Evolutionary conservation across 2,797 vertebrate genomes (phyloP), one percentile per base, ranked within the genome.

Genomic region (Ataeniobius toweri): DNA sequence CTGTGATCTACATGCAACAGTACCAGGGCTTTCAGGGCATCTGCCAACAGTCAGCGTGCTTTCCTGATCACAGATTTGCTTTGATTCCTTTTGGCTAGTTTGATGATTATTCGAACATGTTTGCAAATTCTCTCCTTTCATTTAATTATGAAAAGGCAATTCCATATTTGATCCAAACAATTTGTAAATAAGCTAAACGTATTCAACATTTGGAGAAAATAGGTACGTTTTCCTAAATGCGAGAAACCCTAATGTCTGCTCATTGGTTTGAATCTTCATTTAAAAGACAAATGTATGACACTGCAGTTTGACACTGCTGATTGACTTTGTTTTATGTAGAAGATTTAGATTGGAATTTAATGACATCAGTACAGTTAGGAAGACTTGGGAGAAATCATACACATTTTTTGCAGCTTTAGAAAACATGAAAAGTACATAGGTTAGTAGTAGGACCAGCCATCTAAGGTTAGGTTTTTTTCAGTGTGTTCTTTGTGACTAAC

Each of bases 31-130:
- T 85, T 86, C 6, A 80, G 48, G 78, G 79, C 75, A 90, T 87
- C 68, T 88, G 55, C 76, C 75, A 63, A 41, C 70, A 77, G 61
- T 75, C 77, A 69, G 68, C 77, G 81, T 69, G 72, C 85, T 88
- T 82, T 81, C 73, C 81, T 81, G 92, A 94, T 93, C 90, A 61
- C 58, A 74, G n/a, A 31, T 81, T 51, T 83, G 75, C 61, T 80
- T 20, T 86, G 78, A 71, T 50, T 41, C 63, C 20, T 75, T 88
- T 67, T 46, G 26, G 83, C 50, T 24, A 50, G 31, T 79, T 76
- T 55, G 70, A 71, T 51, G 63, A 63, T 76, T 18, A 51, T 77
- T 89, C 53, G 74, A 72, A 80, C 73, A 81, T 91, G 83, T 90
- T 81, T 87, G 82, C 83, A 92, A 87, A 90, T 88, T 74, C 58